Base-by-base conservation (phyloP, 2,797 vertebrate species). In the Oreonectes daqikongensis region DNA sequence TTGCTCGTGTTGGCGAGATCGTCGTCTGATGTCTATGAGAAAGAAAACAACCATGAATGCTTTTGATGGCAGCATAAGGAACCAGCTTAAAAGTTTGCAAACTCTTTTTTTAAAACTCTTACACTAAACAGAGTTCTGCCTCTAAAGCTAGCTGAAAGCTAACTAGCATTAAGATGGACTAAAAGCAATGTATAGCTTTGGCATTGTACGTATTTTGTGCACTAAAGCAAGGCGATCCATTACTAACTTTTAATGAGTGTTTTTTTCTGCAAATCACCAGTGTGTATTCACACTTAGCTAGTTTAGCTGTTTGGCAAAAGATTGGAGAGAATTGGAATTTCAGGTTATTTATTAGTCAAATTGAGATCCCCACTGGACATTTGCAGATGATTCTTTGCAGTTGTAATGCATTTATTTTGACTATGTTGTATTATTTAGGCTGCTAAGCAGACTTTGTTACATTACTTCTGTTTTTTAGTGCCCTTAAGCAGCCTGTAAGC, bases 11-110 rank as follows among this genome's bases (percentile, higher is more conserved):
- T 30, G 79, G 66, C 0, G 5, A 26, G 53, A 68, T 53, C 15
- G 77, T 42, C 42, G 79, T 38, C 60, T 86, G 78, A 74, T 87
- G 75, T 40, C 80, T 82, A 48, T 57, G 18, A 81, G 57, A 83
- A 74, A 35, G 72, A 40, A 78, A 0, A 73, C 1, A 20, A 60
- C 50, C 15, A 61, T 38, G n/a, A 26, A 59, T 35, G 28, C 2
- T 35, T 48, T 74, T 44, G 35, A 46, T 63, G 26, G 26, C 38
- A 69, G 26, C 14, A 18, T 32, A 59, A 63, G 5, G n/a, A 42
- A 24, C 26, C 18, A 32, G 48, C 7, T 14, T 3, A 59, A 44
- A 63, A n/a, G 20, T 53, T 24, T 12, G 61, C 6, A 26, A 70
- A 46, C 57, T 44, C 30, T 68, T 17, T 72, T 32, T 61, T 35